Evolutionary conservation across 2,113 vertebrate species (phyloP).

Genomic region (Myiozetetes cayanensis): DNA sequence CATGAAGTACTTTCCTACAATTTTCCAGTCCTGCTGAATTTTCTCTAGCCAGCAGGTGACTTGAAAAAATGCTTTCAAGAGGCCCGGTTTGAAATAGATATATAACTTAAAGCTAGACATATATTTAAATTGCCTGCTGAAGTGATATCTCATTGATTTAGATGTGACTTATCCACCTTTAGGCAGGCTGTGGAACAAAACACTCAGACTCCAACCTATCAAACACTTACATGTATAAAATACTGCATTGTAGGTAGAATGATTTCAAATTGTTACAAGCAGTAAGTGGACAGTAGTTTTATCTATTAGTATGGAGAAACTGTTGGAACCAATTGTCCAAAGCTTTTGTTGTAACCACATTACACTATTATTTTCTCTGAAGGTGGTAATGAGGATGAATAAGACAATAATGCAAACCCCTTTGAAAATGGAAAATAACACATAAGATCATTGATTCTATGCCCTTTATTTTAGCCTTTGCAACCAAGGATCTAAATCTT

Average conservation of each 20-base stretch:
- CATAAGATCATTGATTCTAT: neutral
- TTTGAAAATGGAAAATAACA: slow-evolving; percentile 6
- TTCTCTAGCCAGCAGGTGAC: neutral
- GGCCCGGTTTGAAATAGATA: neutral
- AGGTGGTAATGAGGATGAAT: neutral
- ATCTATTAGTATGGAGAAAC: neutral
- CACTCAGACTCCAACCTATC: neutral
- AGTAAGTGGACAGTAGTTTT: neutral
- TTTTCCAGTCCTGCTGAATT: neutral
- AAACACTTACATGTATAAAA: neutral
- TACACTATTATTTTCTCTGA: neutral
- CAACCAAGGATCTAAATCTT: neutral
- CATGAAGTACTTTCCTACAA: neutral
- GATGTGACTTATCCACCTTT: neutral
- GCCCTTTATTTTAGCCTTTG: neutral
- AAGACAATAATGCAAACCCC: neutral
- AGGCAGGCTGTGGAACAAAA: neutral
- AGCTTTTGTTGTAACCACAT: neutral
- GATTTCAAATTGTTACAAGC: neutral
- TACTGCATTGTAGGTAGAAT: neutral
- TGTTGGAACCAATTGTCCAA: neutral
- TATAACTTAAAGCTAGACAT: neutral
- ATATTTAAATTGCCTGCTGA: neutral
- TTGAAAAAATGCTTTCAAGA: neutral
- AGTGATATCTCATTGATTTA: neutral